phyloP scores from a whole-genome alignment of 2,113 vertebrate species.

The Psilopogon haemacephalus region DNA sequence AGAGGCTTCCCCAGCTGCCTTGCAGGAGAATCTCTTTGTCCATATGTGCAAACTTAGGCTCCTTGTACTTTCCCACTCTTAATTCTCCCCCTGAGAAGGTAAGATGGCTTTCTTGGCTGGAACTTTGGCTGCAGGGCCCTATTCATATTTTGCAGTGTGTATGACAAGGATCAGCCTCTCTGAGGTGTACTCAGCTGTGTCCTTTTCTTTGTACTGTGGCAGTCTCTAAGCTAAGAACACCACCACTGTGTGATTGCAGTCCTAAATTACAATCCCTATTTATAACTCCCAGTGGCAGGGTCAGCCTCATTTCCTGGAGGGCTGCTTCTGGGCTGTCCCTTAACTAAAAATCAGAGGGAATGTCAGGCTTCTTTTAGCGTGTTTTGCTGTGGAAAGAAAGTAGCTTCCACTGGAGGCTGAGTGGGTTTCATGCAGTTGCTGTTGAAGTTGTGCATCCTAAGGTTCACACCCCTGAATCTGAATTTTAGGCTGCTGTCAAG shows the following conservation, averaged over 20 bases:
- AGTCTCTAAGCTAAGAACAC: slow-evolving; percentile 46
- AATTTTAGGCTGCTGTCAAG: neutral
- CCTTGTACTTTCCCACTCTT: neutral
- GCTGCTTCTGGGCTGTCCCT: neutral
- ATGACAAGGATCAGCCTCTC: neutral
- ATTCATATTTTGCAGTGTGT: neutral
- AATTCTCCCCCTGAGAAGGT: neutral
- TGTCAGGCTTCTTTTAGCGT: neutral
- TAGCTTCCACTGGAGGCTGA: neutral
- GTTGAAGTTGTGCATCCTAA: neutral
- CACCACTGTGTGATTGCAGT: neutral
- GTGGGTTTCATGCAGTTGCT: neutral
- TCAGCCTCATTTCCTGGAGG: neutral
- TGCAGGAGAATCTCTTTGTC: neutral
- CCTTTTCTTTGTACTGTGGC: neutral
- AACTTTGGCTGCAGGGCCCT: neutral
- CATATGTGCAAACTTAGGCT: neutral
- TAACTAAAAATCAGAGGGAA: neutral
- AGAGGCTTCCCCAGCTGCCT: neutral
- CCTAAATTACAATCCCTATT: slow-evolving; percentile 52
- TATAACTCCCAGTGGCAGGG: slow-evolving; percentile 21
- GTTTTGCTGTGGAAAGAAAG: neutral
- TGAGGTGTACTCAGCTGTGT: neutral
- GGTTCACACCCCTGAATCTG: neutral
- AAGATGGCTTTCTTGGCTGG: neutral